Conservation (phyloP, 2,113 vertebrate genomes). For the Genyomyrus donnyi region DNA sequence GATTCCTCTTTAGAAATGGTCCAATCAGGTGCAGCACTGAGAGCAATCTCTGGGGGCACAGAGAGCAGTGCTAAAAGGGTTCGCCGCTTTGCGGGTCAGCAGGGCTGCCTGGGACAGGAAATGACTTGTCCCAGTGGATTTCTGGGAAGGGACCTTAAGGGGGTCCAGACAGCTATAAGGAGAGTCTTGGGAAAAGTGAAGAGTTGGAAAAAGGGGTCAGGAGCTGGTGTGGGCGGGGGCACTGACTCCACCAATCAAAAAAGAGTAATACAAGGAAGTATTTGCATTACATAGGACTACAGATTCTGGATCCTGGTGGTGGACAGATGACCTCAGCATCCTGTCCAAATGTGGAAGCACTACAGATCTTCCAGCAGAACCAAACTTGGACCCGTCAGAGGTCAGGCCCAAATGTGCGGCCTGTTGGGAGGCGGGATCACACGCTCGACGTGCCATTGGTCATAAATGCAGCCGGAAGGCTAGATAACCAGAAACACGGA, state of each 20-base stretch:
- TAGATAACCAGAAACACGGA: not conserved
- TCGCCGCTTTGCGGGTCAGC: conserved; percentile 12
- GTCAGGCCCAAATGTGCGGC: not conserved
- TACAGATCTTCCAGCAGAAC: not conserved
- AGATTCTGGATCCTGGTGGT: not conserved
- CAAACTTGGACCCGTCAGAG: not conserved
- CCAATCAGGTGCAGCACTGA: not conserved
- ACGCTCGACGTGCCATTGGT: not conserved
- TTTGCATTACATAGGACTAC: not conserved
- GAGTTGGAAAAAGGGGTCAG: not conserved
- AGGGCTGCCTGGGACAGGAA: conserved; percentile 49
- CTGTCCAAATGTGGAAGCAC: not conserved
- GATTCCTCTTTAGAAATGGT: not conserved
- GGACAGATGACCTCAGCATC: not conserved
- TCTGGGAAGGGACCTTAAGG: not conserved
- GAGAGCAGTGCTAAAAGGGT: not conserved
- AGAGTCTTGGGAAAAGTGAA: not conserved
- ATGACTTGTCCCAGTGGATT: conserved; percentile 32
- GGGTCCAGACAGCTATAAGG: not conserved
- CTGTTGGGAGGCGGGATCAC: not conserved
- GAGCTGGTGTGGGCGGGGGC: too few relatives aligned
- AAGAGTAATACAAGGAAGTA: not conserved
- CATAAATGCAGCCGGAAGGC: not conserved
- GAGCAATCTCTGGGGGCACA: not conserved
- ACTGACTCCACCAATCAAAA: not conserved